Percentiles rank a stretch among this genome's conserved stretches.
Evolutionary conservation across 2,888 invertebrate species (phyloP).

Genomic region (Tenthredo livida): DNA sequence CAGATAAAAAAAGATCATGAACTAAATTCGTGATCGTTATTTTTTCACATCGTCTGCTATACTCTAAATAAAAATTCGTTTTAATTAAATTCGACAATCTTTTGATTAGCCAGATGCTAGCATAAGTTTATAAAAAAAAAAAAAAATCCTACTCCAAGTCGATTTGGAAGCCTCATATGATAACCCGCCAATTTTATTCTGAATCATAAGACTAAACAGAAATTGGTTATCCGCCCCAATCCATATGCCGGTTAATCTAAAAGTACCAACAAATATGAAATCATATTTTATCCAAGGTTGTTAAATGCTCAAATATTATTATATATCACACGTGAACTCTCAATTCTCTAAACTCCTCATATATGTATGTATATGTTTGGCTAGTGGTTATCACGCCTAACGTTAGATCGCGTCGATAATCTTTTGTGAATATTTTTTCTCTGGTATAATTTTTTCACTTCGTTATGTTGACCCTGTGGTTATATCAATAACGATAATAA

Average conservation of each 20-base stretch:
- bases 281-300: neutral
- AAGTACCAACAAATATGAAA: slow-evolving; percentile 27
- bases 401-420: neutral
- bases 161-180: neutral
- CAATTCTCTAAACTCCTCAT: neutral
- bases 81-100: neutral
- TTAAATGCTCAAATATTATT: neutral
- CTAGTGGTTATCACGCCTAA: neutral
- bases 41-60: neutral
- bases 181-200: neutral
- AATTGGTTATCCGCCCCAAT: neutral
- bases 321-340: neutral
- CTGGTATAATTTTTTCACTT: neutral
- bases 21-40: neutral
- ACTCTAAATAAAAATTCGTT: neutral
- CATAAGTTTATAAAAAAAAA: no score
- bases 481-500: neutral
- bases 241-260: neutral
- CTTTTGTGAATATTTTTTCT: neutral
- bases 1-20: neutral
- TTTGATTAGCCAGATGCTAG: neutral
- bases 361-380: neutral
- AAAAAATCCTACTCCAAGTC: neutral
- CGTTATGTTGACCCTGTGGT: neutral
- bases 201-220: neutral